Evolutionary conservation across 2,797 vertebrate genomes (phyloP).

Genomic region (Ctenopoma kingsleyae): DNA sequence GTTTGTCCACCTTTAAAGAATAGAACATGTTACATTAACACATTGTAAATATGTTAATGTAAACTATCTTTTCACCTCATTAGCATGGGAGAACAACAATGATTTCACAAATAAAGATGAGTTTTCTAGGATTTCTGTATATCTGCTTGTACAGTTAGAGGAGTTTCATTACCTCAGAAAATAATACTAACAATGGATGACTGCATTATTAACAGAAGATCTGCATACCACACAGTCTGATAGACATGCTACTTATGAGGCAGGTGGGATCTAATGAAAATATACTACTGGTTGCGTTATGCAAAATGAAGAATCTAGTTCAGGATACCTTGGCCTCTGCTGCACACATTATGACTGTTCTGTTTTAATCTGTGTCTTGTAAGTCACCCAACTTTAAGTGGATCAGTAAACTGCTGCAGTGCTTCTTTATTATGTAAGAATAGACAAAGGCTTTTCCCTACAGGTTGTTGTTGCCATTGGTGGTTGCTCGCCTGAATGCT

Average conservation of each 20-base stretch:
- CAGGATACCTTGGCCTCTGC: not conserved
- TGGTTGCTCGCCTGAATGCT: not conserved
- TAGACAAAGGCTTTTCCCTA: not conserved
- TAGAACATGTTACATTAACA: not conserved
- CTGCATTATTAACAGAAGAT: not conserved
- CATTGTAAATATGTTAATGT: too few species aligned
- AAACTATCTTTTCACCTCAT: too few species aligned
- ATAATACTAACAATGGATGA: not conserved
- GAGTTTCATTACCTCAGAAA: not conserved
- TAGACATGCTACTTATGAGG: not conserved
- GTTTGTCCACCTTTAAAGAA: too few species aligned
- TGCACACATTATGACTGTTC: not conserved
- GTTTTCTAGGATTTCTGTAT: not conserved
- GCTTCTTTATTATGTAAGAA: not conserved
- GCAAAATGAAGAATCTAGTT: not conserved
- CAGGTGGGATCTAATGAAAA: not conserved
- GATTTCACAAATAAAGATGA: not conserved
- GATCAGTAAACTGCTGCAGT: slow-evolving; percentile 3
- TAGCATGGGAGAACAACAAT: too few species aligned
- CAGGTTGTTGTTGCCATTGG: not conserved
- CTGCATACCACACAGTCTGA: not conserved
- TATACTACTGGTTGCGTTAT: not conserved
- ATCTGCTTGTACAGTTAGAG: not conserved
- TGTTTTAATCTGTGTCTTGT: not conserved
- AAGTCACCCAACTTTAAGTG: not conserved